Base-by-base conservation (phyloP, 2,797 vertebrate species). In the Mustela erminea region DNA sequence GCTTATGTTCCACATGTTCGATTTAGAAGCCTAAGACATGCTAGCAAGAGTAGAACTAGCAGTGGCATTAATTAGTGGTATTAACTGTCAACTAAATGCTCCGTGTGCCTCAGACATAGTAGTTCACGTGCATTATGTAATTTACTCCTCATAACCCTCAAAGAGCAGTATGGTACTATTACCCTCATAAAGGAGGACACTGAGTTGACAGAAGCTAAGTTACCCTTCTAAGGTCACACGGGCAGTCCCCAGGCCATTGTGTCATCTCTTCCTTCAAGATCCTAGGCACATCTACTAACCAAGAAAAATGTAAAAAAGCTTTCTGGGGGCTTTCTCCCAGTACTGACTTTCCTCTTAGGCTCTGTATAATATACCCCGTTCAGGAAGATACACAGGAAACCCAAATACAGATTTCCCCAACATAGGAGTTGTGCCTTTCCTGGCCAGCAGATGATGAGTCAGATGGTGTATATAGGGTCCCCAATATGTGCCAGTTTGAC, bases 191-290 rank as follows among this genome's bases (percentile, higher is more conserved):
- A 52, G 35, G 60, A 84, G 21, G 35, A 83, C 62, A 60, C 23
- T 60, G 66, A 74, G n/a, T 27, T 41, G 4, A 49, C 29, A 94
- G 60, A 93, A 84, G 62, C 46, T 70, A 35, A 58, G 23, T 72
- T 58, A 15, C 68, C 58, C 15, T 90, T 56, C 38, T 56, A 43
- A 82, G 20, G 4, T 89, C 66, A 83, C 46, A 46, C 1, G 87
- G 60, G 62, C 35, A 89, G 27, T 66, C n/a, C 32, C 70, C 52
- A 72, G 60, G 38, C 35, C 66, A 87, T 0, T 54, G 23, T 23
- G 14, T 49, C 35, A 43, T 70, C 35, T 93, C 72, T 80, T 89
- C 80, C 74, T 83, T 95, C 56, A 83, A 78, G n/a, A 83, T 83
- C 89, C n/a, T 87, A 46, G 21, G 21, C 27, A n/a, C 29, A 15